Percentiles rank a stretch among this genome's conserved stretches.
Conservation (phyloP, 2,888 invertebrate species). For the Chrysolina haemoptera region DNA sequence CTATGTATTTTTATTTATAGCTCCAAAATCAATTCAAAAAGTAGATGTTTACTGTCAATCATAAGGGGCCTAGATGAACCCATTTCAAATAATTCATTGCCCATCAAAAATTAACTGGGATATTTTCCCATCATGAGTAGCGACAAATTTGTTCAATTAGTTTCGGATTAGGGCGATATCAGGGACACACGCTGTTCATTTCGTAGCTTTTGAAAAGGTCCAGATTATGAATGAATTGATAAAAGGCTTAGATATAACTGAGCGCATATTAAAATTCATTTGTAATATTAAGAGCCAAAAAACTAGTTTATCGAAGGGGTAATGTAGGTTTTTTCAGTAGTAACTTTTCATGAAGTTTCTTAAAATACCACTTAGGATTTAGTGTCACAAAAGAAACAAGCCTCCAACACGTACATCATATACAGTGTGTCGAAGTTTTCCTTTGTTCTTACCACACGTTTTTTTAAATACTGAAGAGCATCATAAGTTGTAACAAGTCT, state of each 20-base stretch:
- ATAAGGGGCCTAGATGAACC: neutral
- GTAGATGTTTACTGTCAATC: neutral
- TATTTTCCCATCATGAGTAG: neutral
- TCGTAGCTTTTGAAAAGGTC: conserved; percentile 1
- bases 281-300: too few species aligned
- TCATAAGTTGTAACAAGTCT: too few species aligned
- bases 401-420: too few species aligned
- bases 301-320: too few species aligned
- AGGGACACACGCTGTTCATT: conserved; percentile 21
- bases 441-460: too few species aligned
- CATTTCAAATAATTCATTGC: conserved; percentile 1
- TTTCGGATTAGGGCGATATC: conserved; percentile 49
- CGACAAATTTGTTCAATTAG: conserved; percentile 41
- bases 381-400: too few species aligned
- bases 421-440: too few species aligned
- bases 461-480: too few species aligned
- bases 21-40: neutral
- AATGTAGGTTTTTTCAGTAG: too few species aligned
- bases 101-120: neutral
- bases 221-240: conserved; percentile 16
- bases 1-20: neutral
- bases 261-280: neutral
- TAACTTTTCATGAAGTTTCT: too few species aligned
- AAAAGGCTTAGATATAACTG: neutral
- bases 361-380: too few species aligned